Evolutionary conservation across 2,113 vertebrate species (phyloP).

Genomic region (Ciconia maguari): DNA sequence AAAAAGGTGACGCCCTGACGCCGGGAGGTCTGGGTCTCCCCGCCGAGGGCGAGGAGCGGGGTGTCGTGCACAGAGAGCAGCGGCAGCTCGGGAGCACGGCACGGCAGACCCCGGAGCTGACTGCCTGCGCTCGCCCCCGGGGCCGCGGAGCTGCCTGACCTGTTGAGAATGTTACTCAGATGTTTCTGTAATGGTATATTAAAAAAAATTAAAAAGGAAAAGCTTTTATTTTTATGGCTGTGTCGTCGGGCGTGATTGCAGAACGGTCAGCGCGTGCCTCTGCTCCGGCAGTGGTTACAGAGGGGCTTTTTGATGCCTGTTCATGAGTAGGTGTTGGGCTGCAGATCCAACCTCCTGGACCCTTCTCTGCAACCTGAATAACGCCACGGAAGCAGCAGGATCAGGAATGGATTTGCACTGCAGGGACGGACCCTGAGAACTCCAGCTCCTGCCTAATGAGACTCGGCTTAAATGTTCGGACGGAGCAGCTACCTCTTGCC

Average conservation of each 20-base stretch:
- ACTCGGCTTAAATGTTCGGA: fast-evolving
- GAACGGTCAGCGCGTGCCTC: neutral
- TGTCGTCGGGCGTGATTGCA: neutral
- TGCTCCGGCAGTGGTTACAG: neutral
- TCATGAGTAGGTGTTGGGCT: neutral
- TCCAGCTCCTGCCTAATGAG: neutral
- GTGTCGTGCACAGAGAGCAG: neutral
- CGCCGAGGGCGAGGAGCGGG: neutral
- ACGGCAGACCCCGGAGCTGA: neutral
- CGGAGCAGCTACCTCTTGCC: neutral
- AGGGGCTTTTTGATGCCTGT: neutral
- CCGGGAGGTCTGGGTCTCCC: neutral
- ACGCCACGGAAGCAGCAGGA: fast-evolving
- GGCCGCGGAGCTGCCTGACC: neutral
- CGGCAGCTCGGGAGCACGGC: neutral
- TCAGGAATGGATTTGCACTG: neutral
- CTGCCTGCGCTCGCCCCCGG: neutral
- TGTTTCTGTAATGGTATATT: constrained; percentile 61
- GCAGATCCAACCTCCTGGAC: neutral
- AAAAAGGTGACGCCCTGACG: constrained; percentile 76
- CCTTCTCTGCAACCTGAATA: neutral
- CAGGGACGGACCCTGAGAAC: neutral
- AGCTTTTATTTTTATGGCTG: constrained; percentile 80
- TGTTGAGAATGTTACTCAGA: constrained; percentile 9
- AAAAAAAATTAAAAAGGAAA: constrained; percentile 53